These are phyloP conservation scores for Cylindroiulus punctatus DNA, from an alignment of 2,888 invertebrate species.

Conservation along the genomic window DNA sequence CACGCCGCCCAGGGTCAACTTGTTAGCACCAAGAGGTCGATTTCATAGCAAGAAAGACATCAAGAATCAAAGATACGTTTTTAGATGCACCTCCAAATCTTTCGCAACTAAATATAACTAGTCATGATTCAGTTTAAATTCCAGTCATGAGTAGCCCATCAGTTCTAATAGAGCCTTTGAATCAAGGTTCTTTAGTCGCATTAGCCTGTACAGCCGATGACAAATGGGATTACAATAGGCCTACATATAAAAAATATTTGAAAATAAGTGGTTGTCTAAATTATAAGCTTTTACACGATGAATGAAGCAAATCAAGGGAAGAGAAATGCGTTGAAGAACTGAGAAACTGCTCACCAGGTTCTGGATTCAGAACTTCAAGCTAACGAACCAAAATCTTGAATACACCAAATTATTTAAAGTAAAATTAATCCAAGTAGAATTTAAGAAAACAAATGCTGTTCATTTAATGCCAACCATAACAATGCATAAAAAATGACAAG, in stretches of 20 bases:
- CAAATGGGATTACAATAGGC: neutral
- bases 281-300: too few species aligned
- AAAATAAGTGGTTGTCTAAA: too few species aligned
- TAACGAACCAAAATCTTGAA: too few species aligned
- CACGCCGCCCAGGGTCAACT: neutral
- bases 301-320: too few species aligned
- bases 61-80: neutral
- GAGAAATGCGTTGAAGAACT: too few species aligned
- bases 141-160: neutral
- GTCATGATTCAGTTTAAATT: neutral
- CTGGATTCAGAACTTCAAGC: too few species aligned
- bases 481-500: too few species aligned
- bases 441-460: too few species aligned
- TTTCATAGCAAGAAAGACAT: neutral
- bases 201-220: conserved; percentile 1
- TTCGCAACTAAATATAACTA: neutral
- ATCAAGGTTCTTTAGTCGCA: neutral
- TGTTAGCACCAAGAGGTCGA: neutral
- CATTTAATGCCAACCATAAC: too few species aligned
- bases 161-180: neutral
- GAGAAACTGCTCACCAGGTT: too few species aligned
- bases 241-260: neutral
- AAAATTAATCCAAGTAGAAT: too few species aligned
- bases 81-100: neutral
- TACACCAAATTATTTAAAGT: too few species aligned